Conservation (phyloP, 2,888 invertebrate species). For the Andrena trimmerana region DNA sequence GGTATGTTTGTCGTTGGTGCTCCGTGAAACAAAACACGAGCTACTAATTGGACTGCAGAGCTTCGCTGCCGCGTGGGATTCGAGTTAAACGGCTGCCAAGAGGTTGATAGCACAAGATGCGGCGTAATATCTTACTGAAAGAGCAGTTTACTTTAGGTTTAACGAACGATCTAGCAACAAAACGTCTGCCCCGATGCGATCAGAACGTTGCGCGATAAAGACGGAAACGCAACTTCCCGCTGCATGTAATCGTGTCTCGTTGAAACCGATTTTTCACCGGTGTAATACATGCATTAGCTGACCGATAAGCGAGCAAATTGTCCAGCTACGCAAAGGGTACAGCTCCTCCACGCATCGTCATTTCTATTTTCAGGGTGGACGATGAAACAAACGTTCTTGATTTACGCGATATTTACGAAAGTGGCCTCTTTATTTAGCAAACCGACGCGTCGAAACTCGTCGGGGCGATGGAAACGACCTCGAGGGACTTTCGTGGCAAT, state of each 20-base stretch:
- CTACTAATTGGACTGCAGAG: conserved; percentile 23
- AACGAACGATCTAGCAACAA: no score
- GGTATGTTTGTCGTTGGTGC: neutral
- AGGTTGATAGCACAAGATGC: neutral
- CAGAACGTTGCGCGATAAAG: no score
- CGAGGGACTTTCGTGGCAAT: neutral
- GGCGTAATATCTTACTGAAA: neutral
- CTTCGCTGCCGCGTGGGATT: neutral
- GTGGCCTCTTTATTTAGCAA: neutral
- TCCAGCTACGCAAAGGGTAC: no score
- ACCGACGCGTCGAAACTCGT: neutral
- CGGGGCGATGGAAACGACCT: neutral
- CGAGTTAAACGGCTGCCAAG: neutral
- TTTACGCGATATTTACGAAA: neutral
- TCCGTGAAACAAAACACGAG: neutral
- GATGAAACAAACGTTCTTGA: neutral
- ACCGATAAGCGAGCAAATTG: no score
- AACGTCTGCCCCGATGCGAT: no score
- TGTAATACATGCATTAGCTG: no score
- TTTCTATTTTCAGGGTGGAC: neutral
- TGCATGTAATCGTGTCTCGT: no score
- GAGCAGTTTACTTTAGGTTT: neutral
- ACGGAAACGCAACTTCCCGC: no score
- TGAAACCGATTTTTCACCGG: no score
- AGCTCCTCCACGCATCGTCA: neutral